Evolutionary conservation across 1,140 invertebrate species (phyloP).

Genomic region (Drosophila seguyi): DNA sequence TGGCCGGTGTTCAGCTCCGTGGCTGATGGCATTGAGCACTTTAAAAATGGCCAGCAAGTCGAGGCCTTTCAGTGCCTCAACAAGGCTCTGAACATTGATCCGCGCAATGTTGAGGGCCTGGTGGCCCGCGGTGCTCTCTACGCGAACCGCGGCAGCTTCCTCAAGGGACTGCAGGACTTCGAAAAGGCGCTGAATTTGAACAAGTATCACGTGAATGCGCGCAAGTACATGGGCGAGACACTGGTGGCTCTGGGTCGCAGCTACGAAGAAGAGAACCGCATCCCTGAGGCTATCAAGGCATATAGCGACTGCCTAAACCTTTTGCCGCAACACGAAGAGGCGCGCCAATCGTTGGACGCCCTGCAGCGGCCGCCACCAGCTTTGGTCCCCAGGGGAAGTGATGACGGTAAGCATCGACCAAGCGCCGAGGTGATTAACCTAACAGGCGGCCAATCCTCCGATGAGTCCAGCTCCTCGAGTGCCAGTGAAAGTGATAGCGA

Average conservation of each 20-base stretch:
- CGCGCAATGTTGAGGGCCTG: constrained; percentile 96
- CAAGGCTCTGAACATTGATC: constrained; percentile 96
- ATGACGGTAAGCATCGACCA: constrained; percentile 12
- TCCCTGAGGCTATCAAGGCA: constrained; percentile 93
- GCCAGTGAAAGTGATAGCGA: constrained; percentile 53
- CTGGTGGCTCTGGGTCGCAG: constrained; percentile 93
- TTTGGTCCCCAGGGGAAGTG: not conserved
- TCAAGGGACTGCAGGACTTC: constrained; percentile 97
- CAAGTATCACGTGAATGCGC: constrained; percentile 95
- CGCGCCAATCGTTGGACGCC: constrained; percentile 90
- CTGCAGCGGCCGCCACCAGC: constrained; percentile 53
- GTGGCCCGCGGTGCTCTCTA: constrained; percentile 97
- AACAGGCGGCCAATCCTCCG: constrained; percentile 38
- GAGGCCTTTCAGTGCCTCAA: constrained; percentile 98
- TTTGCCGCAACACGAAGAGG: constrained; percentile 93
- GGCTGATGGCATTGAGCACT: constrained; percentile 96
- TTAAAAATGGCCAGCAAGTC: constrained; percentile 94
- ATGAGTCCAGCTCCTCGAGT: constrained; percentile 68
- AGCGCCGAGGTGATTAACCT: constrained; percentile 28
- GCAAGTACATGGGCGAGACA: constrained; percentile 97
- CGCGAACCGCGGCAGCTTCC: constrained; percentile 96
- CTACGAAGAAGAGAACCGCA: constrained; percentile 93
- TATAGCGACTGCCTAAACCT: constrained; percentile 93
- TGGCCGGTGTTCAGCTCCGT: constrained; percentile 88
- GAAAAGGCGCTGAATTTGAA: constrained; percentile 95